Conservation (phyloP, 2,797 vertebrate species). For the Mionectes olivaceus region DNA sequence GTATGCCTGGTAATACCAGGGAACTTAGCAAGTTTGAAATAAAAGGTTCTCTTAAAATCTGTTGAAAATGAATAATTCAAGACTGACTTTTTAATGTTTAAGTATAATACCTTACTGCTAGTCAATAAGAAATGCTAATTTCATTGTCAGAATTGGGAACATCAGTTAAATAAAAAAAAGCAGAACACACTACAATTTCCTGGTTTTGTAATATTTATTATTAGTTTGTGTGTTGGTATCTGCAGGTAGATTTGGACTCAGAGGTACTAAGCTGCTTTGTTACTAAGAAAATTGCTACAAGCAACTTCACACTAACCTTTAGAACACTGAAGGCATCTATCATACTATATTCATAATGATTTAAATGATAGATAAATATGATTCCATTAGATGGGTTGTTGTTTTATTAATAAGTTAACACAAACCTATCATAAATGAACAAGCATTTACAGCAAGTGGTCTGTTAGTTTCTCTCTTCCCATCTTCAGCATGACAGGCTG, state of each 20-base stretch:
- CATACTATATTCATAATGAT: background rate
- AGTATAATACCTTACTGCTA: background rate
- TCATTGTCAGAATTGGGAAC: background rate
- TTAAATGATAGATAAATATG: background rate
- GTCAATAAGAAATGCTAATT: background rate
- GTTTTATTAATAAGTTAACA: slow-evolving; percentile 27
- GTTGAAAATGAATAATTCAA: background rate
- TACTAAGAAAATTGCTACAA: background rate
- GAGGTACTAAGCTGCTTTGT: background rate
- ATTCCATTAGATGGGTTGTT: background rate
- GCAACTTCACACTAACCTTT: background rate
- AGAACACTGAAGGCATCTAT: background rate
- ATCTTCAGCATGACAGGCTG: background rate
- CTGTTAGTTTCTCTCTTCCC: background rate
- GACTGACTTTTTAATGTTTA: background rate
- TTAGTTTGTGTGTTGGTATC: background rate
- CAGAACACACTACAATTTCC: background rate
- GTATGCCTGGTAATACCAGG: background rate
- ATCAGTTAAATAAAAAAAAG: background rate
- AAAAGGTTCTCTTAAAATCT: background rate
- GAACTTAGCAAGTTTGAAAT: background rate
- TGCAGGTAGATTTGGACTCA: background rate
- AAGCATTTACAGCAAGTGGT: background rate
- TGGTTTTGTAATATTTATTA: background rate
- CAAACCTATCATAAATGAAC: background rate